Percentiles rank a stretch among this genome's conserved stretches.
Evolutionary conservation across 1,140 invertebrate species (phyloP).

Genomic region (Diachasma alloeum): DNA sequence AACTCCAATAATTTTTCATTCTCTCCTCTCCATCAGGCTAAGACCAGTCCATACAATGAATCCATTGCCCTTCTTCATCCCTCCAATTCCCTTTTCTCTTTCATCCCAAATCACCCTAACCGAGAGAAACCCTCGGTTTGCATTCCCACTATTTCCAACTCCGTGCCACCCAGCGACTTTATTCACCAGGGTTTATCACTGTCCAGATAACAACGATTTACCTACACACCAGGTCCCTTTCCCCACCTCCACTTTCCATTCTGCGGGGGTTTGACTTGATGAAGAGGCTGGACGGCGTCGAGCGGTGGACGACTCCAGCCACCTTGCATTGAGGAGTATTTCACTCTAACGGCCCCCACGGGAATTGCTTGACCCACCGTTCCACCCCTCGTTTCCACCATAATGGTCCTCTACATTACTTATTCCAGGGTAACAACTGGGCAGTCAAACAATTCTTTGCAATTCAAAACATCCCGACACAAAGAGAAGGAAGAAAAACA

Average conservation of each 20-base stretch:
- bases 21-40: not conserved
- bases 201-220: constrained; percentile 68
- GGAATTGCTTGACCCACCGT: constrained; percentile 58
- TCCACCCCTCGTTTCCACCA: constrained; percentile 57
- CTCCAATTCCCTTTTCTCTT: not conserved
- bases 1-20: not conserved
- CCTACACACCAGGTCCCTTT: constrained; percentile 54
- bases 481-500: not conserved
- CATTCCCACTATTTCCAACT: constrained; percentile 50
- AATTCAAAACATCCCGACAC: not conserved
- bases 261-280: constrained; percentile 14
- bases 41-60: not conserved
- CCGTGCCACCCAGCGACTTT: constrained; percentile 49
- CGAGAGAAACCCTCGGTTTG: constrained; percentile 38
- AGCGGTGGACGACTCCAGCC: constrained; percentile 31
- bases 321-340: constrained; percentile 66
- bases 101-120: not conserved
- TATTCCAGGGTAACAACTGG: constrained; percentile 47
- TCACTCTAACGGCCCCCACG: constrained; percentile 65
- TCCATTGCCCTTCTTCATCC: not conserved
- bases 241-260: not conserved
- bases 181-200: constrained; percentile 65
- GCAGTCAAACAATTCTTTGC: not conserved
- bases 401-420: constrained; percentile 66
- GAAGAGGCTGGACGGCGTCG: constrained; percentile 32